Evolutionary conservation across 2,113 vertebrate genomes (phyloP).

Genomic region (Oryzias javanicus): DNA sequence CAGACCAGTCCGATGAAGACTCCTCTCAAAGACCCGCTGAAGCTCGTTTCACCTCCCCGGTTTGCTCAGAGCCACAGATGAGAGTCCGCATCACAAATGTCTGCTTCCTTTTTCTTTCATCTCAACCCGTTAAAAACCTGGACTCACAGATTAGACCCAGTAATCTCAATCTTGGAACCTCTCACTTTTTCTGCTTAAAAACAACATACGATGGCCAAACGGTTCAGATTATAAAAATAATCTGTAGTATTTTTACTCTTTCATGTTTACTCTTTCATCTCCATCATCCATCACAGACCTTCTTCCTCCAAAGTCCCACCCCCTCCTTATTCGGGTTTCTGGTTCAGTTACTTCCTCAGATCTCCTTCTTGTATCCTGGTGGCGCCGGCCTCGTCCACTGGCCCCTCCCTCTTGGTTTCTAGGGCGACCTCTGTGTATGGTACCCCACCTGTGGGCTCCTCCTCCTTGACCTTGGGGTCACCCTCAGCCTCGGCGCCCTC

Average conservation of each 20-base stretch:
- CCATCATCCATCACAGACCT: conserved; percentile 30
- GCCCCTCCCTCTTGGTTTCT: conserved; percentile 82
- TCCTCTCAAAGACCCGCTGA: conserved; percentile 60
- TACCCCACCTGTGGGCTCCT: conserved; percentile 59
- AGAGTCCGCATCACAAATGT: conserved; percentile 2
- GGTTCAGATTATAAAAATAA: conserved; percentile 13
- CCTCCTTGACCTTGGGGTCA: conserved; percentile 55
- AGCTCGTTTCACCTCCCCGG: conserved; percentile 9
- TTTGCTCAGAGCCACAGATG: not conserved
- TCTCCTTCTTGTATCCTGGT: conserved; percentile 71
- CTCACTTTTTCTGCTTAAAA: not conserved
- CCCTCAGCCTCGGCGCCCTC: conserved; percentile 76
- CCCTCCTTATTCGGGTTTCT: not conserved
- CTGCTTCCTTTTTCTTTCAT: conserved; percentile 12
- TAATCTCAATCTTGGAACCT: conserved; percentile 3
- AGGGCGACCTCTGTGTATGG: conserved; percentile 82
- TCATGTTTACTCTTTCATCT: not conserved
- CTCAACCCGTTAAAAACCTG: not conserved
- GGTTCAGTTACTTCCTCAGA: conserved; percentile 72
- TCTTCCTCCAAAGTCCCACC: conserved; percentile 7
- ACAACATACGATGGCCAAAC: not conserved
- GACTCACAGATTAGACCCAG: not conserved
- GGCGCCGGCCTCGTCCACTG: conserved; percentile 62
- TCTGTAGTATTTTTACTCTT: not conserved
- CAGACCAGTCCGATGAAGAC: conserved; percentile 40